Conservation (phyloP, 2,113 vertebrate species). For the Leptosomus discolor region DNA sequence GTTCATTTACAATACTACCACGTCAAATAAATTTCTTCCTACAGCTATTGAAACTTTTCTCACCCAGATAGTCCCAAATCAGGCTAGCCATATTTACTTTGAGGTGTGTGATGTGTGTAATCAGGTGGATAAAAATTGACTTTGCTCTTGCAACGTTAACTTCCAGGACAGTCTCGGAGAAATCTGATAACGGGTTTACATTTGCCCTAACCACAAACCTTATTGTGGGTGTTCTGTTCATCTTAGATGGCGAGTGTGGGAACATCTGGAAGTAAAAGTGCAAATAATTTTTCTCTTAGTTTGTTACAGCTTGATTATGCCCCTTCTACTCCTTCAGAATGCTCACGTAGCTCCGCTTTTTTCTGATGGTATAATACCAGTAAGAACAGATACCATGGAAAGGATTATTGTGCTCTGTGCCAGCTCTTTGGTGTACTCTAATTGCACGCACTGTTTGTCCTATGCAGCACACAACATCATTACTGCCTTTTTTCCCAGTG, state of each 20-base stretch:
- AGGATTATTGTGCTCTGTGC: background rate
- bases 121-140: background rate
- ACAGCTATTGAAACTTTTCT: background rate
- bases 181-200: background rate
- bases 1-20: background rate
- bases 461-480: background rate
- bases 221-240: background rate
- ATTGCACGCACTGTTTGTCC: background rate
- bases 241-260: background rate
- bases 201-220: background rate
- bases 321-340: background rate
- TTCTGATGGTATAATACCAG: background rate
- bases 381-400: background rate
- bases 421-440: background rate
- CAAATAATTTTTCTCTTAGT: background rate
- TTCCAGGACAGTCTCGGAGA: background rate
- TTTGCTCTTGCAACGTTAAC: background rate
- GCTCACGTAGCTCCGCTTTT: background rate
- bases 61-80: background rate
- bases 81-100: background rate
- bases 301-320: background rate
- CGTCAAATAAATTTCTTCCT: background rate
- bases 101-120: background rate
- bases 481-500: background rate
- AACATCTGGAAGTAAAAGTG: background rate